Evolutionary conservation across 2,113 vertebrate genomes (phyloP), one percentile per base, ranked within the genome.

Genomic region (human): DNA sequence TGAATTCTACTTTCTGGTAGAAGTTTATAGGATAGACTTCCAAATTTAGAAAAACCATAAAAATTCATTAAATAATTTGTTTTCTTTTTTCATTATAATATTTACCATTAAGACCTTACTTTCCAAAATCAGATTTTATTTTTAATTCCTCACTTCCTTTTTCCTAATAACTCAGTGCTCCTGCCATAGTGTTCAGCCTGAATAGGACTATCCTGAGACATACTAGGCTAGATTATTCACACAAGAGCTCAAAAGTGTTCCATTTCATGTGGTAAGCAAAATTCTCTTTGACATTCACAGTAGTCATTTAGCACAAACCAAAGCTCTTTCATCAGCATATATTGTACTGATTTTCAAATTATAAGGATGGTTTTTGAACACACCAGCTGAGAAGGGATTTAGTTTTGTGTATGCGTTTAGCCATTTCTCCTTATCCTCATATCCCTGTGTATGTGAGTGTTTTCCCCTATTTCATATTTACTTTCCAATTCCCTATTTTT

Each of bases 401-500:
- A 38, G 16, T 52, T 48, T 18, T 83, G 38, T 11, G 30, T 22
- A 1, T 82, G 43, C 55, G 9, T 73, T 88, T 93, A 88, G 76
- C 40, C 11, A 92, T 13, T 82, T 13, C 18, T 70, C 57, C 30
- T 97, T 94, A 98, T 95, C 50, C 82, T 80, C 61, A 70, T 93
- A 96, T 94, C 57, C 45, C 85, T 96, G 35, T 90, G 2, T 2
- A 5, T 38, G 73, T 94, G 61, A 5, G 35, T 40, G 88, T 97
- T 94, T 82, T 25, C 38, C 79, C 97, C 23, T 87, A 93, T 82
- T 96, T 97, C 55, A 35, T 97, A 32, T 92, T 98, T 97, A 97
- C 88, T 98, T 98, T 97, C 90, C 88, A 98, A 97, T 87, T 97
- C 43, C 78, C 84, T 90, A 91, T 91, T 96, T 98, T 2, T 88